phyloP scores from a whole-genome alignment of 1,140 invertebrate species.

The Schmidtea mediterranea region DNA sequence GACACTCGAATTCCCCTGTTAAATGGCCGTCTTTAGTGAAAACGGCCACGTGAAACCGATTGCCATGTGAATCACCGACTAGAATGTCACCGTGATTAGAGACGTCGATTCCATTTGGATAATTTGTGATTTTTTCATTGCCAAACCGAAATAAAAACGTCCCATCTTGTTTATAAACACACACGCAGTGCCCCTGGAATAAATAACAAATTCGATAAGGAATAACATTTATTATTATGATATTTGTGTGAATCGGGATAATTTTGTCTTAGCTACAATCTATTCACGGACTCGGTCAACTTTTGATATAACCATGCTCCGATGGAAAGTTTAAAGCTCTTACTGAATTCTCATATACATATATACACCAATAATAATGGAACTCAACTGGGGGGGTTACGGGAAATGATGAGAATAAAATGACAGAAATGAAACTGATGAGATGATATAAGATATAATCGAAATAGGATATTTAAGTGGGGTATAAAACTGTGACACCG shows the following conservation, averaged over 20 bases:
- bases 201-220: neutral
- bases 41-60: constrained; percentile 78
- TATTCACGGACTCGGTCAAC: no score
- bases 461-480: no score
- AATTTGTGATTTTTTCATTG: constrained; percentile 73
- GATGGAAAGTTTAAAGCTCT: no score
- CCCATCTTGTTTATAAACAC: constrained; percentile 70
- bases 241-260: neutral
- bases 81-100: constrained; percentile 76
- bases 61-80: constrained; percentile 83
- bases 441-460: no score
- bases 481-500: no score
- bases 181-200: constrained; percentile 55
- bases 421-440: no score
- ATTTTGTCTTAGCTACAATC: neutral
- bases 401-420: no score
- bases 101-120: constrained; percentile 86
- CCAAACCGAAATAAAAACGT: constrained; percentile 66
- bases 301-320: no score
- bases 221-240: neutral
- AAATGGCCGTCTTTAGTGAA: constrained; percentile 53
- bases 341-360: no score
- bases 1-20: constrained; percentile 74
- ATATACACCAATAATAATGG: no score
- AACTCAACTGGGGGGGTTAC: no score